Conservation (phyloP, 2,113 vertebrate genomes). For the Ptyas mucosa region DNA sequence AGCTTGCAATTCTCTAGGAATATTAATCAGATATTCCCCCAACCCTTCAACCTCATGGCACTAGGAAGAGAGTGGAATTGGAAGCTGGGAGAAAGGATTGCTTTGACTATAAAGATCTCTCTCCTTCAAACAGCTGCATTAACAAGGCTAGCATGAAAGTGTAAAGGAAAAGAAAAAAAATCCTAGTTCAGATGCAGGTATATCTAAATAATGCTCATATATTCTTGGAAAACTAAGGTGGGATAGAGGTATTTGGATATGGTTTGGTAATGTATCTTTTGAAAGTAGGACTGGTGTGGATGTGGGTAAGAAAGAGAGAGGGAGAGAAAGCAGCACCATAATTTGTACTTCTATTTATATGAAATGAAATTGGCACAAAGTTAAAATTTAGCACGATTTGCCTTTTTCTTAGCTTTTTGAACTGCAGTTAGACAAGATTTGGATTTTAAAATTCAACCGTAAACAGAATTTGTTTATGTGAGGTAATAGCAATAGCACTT, state of each 20-base stretch:
- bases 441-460: neutral
- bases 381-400: neutral
- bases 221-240: neutral
- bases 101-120: neutral
- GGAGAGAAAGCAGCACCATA: neutral
- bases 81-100: neutral
- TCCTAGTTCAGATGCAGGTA: neutral
- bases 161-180: neutral
- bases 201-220: neutral
- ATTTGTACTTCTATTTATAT: neutral
- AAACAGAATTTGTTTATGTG: neutral
- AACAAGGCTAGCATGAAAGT: neutral
- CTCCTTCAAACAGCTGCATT: neutral
- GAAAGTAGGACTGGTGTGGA: neutral
- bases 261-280: neutral
- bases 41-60: neutral
- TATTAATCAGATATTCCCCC: slow-evolving; percentile 18
- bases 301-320: neutral
- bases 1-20: slow-evolving; percentile 9
- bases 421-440: neutral
- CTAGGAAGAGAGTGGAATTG: neutral
- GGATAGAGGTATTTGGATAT: neutral
- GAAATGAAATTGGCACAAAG: neutral
- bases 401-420: neutral
- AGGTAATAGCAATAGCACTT: neutral